These are phyloP conservation scores for Xyrauchen texanus DNA, from an alignment of 2,113 vertebrate genomes.

Conservation along the genomic window DNA sequence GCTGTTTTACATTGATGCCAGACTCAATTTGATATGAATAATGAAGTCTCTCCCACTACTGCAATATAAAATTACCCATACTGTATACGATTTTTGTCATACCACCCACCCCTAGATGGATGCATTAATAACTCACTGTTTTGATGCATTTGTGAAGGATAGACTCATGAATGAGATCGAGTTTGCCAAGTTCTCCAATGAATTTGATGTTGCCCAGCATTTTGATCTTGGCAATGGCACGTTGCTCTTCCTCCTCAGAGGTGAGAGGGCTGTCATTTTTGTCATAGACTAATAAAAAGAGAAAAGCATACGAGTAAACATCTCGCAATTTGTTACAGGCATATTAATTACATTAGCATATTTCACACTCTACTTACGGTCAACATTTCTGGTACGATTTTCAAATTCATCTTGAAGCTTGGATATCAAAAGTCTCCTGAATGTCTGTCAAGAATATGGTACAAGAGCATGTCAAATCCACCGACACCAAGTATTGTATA, in stretches of 20 bases:
- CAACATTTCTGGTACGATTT: constrained; percentile 99
- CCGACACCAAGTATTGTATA: too few relatives aligned
- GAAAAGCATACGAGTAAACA: not conserved
- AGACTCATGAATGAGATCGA: constrained; percentile 99
- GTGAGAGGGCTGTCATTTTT: constrained; percentile 98
- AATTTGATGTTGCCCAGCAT: constrained; percentile 99
- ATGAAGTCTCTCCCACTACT: too few relatives aligned
- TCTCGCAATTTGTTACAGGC: not conserved
- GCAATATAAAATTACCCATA: too few relatives aligned
- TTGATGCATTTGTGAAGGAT: constrained; percentile 99
- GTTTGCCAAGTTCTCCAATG: constrained; percentile 99
- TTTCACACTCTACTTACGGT: constrained; percentile 77
- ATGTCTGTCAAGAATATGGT: constrained; percentile 79
- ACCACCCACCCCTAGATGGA: not conserved
- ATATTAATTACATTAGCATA: not conserved
- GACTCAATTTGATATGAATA: too few relatives aligned
- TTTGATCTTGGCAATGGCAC: constrained; percentile 98
- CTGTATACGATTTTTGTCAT: too few relatives aligned
- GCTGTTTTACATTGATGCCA: too few relatives aligned
- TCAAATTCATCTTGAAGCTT: constrained; percentile 99
- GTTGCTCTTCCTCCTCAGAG: constrained; percentile 98
- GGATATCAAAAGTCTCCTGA: constrained; percentile 99
- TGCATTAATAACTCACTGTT: constrained; percentile 83
- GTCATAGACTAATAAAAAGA: constrained; percentile 86
- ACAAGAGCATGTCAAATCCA: not conserved